A percentile compares a stretch with the other conserved stretches of the same genome.
These are phyloP conservation scores for Melipona bicolor DNA, from an alignment of 2,888 invertebrate genomes.

Conservation along the genomic window DNA sequence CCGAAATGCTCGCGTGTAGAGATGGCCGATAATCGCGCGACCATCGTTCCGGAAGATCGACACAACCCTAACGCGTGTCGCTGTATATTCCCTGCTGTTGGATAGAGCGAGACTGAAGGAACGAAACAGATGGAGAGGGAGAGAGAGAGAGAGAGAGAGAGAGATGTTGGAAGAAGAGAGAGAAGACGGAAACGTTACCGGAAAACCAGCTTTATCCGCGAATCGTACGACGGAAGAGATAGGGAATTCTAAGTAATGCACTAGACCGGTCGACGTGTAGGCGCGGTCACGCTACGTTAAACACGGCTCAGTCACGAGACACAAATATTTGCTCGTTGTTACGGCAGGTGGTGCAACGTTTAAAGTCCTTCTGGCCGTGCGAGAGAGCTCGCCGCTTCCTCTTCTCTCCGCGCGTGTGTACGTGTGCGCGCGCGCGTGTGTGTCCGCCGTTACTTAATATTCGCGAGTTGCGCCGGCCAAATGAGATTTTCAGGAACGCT, in stretches of 20 bases:
- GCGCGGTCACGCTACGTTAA: constrained; percentile 68
- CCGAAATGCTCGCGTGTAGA: constrained; percentile 59
- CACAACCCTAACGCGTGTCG: constrained; percentile 4
- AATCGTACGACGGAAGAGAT: constrained; percentile 64
- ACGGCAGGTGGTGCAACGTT: constrained; percentile 55
- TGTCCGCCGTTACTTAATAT: constrained; percentile 40
- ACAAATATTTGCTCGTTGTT: constrained; percentile 68
- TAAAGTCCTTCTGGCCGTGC: constrained; percentile 20
- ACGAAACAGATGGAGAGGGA: neutral
- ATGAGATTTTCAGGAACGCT: constrained; percentile 48
- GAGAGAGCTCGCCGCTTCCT: neutral
- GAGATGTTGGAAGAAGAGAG: too few relatives aligned
- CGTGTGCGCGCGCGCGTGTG: neutral
- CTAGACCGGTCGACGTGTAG: constrained; percentile 45
- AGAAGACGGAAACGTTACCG: constrained; percentile 43
- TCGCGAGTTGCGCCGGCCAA: constrained; percentile 35
- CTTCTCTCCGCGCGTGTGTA: too few relatives aligned
- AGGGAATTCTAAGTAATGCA: constrained; percentile 68
- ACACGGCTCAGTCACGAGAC: constrained; percentile 64
- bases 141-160: too few relatives aligned
- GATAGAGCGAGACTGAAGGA: too few relatives aligned
- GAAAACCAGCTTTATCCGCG: constrained; percentile 56
- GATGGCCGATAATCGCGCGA: constrained; percentile 59
- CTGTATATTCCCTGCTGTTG: neutral
- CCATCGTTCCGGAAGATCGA: constrained; percentile 46